A percentile compares a stretch with the other conserved stretches of the same genome.
phyloP scores from a whole-genome alignment of 2,797 vertebrate genomes.

The Rhabdophis nuchalis region DNA sequence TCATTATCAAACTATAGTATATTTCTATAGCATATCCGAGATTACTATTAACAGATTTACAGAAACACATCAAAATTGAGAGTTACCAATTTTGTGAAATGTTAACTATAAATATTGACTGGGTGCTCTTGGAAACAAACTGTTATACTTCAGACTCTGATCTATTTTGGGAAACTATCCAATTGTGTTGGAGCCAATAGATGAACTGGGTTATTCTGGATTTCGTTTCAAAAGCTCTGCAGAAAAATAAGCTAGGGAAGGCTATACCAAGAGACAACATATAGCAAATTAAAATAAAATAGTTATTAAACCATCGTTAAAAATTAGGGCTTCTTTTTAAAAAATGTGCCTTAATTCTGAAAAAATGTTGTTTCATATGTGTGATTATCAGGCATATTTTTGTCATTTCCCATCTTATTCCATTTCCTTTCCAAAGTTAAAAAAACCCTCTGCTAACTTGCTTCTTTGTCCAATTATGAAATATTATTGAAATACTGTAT shows the following conservation, averaged over 20 bases:
- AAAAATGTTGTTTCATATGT: background rate
- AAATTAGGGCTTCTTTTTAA: background rate
- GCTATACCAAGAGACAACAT: background rate
- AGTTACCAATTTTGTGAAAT: background rate
- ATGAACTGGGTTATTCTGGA: background rate
- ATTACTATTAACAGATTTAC: conserved; percentile 34
- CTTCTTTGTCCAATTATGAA: background rate
- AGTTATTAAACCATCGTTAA: background rate
- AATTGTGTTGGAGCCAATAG: background rate
- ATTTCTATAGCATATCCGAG: conserved; percentile 50
- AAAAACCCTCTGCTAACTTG: background rate
- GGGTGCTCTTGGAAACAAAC: background rate
- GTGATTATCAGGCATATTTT: background rate
- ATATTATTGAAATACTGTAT: background rate
- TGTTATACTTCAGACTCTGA: background rate
- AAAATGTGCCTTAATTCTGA: background rate
- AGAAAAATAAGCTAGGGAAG: background rate
- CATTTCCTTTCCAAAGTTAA: background rate
- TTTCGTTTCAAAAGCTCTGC: background rate
- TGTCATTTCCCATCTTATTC: background rate
- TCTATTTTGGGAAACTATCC: background rate
- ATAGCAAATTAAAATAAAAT: background rate
- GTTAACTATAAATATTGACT: background rate
- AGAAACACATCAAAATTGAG: conserved; percentile 46
- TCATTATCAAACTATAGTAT: conserved; percentile 16